A percentile compares a stretch with the other conserved stretches of the same genome.
These are phyloP conservation scores for Hipposideros armiger DNA, from an alignment of 2,113 vertebrate species.

Conservation along the genomic window DNA sequence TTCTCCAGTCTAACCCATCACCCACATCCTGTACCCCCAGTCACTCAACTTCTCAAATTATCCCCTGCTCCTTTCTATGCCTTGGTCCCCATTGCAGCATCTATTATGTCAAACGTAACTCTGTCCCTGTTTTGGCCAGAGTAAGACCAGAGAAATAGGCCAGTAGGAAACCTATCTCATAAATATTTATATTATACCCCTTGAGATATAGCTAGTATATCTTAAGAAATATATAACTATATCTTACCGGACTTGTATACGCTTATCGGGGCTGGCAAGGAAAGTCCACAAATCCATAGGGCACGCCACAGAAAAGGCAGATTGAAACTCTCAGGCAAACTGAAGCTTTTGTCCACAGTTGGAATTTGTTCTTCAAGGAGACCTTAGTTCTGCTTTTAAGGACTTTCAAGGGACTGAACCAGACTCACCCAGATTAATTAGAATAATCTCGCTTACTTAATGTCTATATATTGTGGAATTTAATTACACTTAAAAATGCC, in stretches of 20 bases:
- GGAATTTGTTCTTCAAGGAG: background rate
- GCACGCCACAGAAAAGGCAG: background rate
- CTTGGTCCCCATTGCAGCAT: background rate
- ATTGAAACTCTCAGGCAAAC: background rate
- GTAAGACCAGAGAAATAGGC: background rate
- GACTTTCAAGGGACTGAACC: background rate
- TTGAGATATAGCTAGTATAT: background rate
- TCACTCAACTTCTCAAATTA: background rate
- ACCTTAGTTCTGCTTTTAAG: background rate
- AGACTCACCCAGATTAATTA: background rate
- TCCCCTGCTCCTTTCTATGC: background rate
- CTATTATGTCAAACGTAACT: background rate
- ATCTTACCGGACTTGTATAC: background rate
- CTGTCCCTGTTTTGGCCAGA: background rate
- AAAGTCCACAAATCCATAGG: background rate
- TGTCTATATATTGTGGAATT: background rate
- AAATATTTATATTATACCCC: no score
- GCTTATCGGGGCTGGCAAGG: background rate
- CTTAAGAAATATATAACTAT: background rate
- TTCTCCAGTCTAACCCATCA: background rate
- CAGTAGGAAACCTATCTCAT: background rate
- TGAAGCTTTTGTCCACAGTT: background rate
- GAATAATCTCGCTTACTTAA: background rate
- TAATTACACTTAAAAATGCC: background rate
- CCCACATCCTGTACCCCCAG: background rate